These are phyloP conservation scores for Apostichopus leukothele DNA, from an alignment of 53 echinoderm and acorn worm genomes.

Conservation along the genomic window DNA sequence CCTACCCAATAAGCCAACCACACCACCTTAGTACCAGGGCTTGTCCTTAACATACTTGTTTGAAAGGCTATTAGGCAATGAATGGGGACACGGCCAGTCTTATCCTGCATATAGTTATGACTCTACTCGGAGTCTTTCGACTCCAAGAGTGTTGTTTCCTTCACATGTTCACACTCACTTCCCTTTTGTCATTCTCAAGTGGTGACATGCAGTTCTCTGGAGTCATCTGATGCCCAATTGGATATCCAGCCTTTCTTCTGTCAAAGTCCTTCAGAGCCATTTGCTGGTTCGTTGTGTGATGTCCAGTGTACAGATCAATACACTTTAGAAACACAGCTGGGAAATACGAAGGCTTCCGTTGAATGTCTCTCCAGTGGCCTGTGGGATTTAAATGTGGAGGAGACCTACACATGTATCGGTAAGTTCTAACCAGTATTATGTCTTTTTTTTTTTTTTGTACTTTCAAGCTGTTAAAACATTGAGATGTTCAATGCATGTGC, in stretches of 20 bases:
- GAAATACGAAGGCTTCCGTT: background rate
- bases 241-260: slow-evolving; percentile 17
- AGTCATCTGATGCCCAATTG: background rate
- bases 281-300: background rate
- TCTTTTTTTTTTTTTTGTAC: too few relatives aligned
- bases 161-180: background rate
- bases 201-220: slow-evolving; percentile 3
- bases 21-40: too few relatives aligned
- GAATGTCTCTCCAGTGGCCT: slow-evolving; percentile 16
- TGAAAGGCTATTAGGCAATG: too few relatives aligned
- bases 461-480: too few relatives aligned
- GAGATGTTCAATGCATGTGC: too few relatives aligned
- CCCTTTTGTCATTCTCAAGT: background rate
- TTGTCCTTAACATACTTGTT: too few relatives aligned
- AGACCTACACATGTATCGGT: slow-evolving; percentile 26
- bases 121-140: too few relatives aligned
- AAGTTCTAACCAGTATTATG: background rate
- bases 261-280: slow-evolving; percentile 1
- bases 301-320: slow-evolving; percentile 22
- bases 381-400: background rate
- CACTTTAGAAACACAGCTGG: background rate
- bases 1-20: too few relatives aligned
- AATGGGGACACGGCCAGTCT: too few relatives aligned
- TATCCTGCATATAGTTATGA: too few relatives aligned
- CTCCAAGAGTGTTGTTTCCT: background rate